These are phyloP conservation scores for Psittacula cyanocephala DNA, from an alignment of 2,113 vertebrate genomes.

Conservation along the genomic window DNA sequence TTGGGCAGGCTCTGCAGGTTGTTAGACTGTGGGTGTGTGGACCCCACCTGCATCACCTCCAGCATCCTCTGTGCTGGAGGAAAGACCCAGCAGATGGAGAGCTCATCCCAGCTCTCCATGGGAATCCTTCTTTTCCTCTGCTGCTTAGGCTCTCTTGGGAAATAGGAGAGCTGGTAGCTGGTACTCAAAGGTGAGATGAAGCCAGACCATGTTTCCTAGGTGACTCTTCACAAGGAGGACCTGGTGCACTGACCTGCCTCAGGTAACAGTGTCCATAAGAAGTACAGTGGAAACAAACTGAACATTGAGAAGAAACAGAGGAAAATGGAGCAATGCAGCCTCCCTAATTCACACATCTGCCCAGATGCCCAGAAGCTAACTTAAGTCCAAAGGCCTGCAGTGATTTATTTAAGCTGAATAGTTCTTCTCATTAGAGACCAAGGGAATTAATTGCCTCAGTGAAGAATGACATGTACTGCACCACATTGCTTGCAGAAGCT, in stretches of 20 bases:
- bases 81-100: neutral
- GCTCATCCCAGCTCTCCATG: neutral
- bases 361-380: neutral
- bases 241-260: neutral
- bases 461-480: neutral
- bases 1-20: neutral
- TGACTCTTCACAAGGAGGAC: neutral
- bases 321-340: neutral
- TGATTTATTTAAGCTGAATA: neutral
- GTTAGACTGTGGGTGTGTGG: neutral
- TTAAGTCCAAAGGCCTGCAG: neutral
- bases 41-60: neutral
- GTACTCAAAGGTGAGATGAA: neutral
- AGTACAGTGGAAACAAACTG: neutral
- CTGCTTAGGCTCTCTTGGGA: neutral
- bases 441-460: conserved; percentile 14
- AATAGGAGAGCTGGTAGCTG: neutral
- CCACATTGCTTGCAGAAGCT: neutral
- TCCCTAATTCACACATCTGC: neutral
- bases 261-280: neutral
- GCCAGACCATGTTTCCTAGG: neutral
- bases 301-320: neutral
- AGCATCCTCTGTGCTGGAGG: neutral
- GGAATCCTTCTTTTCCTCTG: neutral
- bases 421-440: neutral